Evolutionary conservation across 1,140 invertebrate genomes (phyloP), one percentile per base, ranked within the genome.

Genomic region (Ceratina australensis): DNA sequence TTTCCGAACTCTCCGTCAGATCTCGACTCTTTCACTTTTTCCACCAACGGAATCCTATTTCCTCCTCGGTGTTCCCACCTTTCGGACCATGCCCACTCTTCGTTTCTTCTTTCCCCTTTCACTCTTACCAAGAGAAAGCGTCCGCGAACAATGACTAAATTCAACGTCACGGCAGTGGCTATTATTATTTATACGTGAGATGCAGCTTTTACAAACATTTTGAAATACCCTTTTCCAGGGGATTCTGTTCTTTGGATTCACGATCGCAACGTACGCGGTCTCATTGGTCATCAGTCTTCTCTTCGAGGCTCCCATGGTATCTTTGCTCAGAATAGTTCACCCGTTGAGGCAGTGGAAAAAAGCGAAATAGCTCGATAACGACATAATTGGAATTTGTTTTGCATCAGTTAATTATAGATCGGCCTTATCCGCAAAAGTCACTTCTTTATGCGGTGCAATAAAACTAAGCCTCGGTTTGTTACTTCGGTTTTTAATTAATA

Each of bases 221-320:
- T 2, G 15, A 42, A 33, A 16, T 18, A 54, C 13, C 13, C 13
- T 74, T 65, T 84, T 83, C 0, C 72, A 91, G 87, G 76, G 79
- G 12, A 78, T 86, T 22, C 49, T 89, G 20, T 91, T 86, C 73
- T 81, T 88, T 12, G 87, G 88, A 22, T 80, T 81, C 2, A 76
- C 81, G 7, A 49, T 90, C 2, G 64, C 81, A 4, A 87, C 88
- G 0, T 91, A 89, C 57, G 80, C 72, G 0, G 81, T 79, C 13
- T 75, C 86, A 0, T 77, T 89, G n/a, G 24, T 89, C 50, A 71
- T 89, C 18, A 88, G 88, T 54, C 74, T 90, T 3, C 52, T 89
- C 8, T 89, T 90, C 71, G 90, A 91, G 75, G 89, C 88, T 20
- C 88, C 88, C 5, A 84, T 90, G 82, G 88, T 90, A n/a, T 88